Evolutionary conservation across 2,888 invertebrate species (phyloP).

Genomic region (Diarsia rubi): DNA sequence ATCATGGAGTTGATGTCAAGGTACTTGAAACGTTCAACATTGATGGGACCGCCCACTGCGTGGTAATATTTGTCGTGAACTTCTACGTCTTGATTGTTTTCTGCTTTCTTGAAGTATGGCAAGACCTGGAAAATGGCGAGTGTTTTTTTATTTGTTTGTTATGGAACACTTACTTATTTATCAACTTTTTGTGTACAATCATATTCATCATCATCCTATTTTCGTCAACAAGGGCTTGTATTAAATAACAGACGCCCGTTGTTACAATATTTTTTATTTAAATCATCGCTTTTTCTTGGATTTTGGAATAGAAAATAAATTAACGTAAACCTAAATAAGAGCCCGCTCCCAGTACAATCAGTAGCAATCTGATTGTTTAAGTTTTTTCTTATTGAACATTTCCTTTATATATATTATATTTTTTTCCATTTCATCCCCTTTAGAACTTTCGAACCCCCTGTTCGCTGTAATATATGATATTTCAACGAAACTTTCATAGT

Average conservation of each 20-base stretch:
- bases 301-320: background rate
- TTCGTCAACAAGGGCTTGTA: background rate
- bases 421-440: too few relatives aligned
- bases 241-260: background rate
- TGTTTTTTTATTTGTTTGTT: background rate
- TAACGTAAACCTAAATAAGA: background rate
- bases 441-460: too few relatives aligned
- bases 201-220: background rate
- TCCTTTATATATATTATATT: too few relatives aligned
- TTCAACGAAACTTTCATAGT: too few relatives aligned
- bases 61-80: slow-evolving; percentile 90
- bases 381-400: background rate
- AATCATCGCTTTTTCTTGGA: background rate
- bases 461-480: too few relatives aligned
- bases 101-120: slow-evolving; percentile 93
- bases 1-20: slow-evolving; percentile 91
- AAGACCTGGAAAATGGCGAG: slow-evolving; percentile 88
- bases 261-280: too few relatives aligned
- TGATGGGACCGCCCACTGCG: slow-evolving; percentile 91
- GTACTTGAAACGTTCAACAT: slow-evolving; percentile 92
- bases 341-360: background rate
- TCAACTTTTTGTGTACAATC: too few relatives aligned
- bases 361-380: background rate
- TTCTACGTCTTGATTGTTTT: slow-evolving; percentile 91
- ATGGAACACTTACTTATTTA: background rate